Evolutionary conservation across 1,140 invertebrate genomes (phyloP).

Genomic region (Saccostrea echinata): DNA sequence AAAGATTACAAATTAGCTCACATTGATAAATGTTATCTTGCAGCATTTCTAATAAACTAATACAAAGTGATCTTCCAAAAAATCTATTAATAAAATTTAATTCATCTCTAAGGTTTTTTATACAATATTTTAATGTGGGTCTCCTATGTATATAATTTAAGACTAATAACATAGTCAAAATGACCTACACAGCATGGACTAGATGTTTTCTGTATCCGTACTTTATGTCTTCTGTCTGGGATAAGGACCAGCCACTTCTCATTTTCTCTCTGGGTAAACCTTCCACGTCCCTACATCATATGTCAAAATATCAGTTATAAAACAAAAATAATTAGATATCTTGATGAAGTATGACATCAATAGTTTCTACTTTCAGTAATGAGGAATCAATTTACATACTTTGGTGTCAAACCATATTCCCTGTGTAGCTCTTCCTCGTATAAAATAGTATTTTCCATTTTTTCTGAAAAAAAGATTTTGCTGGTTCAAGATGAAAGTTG

Average conservation of each 20-base stretch:
- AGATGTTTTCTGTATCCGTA: slow-evolving; percentile 7
- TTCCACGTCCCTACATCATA: background rate
- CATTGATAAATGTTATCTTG: too few relatives aligned
- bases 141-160: too few relatives aligned
- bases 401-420: slow-evolving; percentile 4
- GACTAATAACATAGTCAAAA: background rate
- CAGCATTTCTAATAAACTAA: too few relatives aligned
- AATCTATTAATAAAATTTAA: too few relatives aligned
- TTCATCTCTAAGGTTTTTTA: too few relatives aligned
- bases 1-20: too few relatives aligned
- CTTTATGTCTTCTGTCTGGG: background rate
- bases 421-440: slow-evolving; percentile 2
- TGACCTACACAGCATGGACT: background rate
- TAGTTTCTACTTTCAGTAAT: background rate
- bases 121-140: too few relatives aligned
- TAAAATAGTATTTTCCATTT: slow-evolving; percentile 14
- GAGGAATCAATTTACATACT: background rate
- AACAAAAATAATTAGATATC: background rate
- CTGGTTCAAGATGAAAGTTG: too few relatives aligned
- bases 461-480: background rate
- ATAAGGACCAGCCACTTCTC: slow-evolving; percentile 15
- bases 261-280: slow-evolving; percentile 10
- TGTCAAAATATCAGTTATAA: background rate
- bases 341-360: background rate
- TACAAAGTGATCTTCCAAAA: too few relatives aligned